Base-by-base conservation (phyloP, 2,797 vertebrate genomes). In the Pseudomugil gertrudae region DNA sequence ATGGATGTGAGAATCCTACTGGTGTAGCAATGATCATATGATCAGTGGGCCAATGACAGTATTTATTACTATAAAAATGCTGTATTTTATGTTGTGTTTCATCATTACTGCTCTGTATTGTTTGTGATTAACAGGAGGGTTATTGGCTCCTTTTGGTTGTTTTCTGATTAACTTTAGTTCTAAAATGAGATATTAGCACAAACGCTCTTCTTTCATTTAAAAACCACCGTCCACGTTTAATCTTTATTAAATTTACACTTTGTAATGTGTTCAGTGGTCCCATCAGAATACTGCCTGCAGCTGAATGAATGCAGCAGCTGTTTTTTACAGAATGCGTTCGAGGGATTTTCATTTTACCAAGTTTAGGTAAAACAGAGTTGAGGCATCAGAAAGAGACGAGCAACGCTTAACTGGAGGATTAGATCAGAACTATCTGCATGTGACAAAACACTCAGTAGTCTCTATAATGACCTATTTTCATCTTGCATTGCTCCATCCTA, bases 401-500 rank as follows among this genome's bases (percentile, higher is more conserved):
- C 38, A 32, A 6, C 24, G 50, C 30, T 58, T 57, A 48, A 45
- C 27, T 24, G 19, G 51, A 61, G 68, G 68, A 81, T 55, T 45
- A 15, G 9, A 35, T 30, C 3, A 32, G 5, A 67, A 66, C 59
- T 23, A 68, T 76, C 58, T 59, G 15, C 55, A 48, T 32, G 13
- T 76, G 76, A 80, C 66, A 74, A 5, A 72, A 75, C 53, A 36
- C 32, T 50, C 24, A 0, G 0, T 2, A 30, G n/a, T n/a, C n/a
- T n/a, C n/a, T n/a, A n/a, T n/a, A n/a, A n/a, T n/a, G n/a, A n/a
- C n/a, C n/a, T n/a, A n/a, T 82, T 76, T 79, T 80, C 70, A 78
- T 81, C 74, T 64, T 5, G 35, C 58, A n/a, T 53, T 4, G 19
- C 40, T 19, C 40, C 8, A 9, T 45, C 69, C 15, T 32, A 24